phyloP scores from a whole-genome alignment of 2,113 vertebrate genomes.

The Uria lomvia region DNA sequence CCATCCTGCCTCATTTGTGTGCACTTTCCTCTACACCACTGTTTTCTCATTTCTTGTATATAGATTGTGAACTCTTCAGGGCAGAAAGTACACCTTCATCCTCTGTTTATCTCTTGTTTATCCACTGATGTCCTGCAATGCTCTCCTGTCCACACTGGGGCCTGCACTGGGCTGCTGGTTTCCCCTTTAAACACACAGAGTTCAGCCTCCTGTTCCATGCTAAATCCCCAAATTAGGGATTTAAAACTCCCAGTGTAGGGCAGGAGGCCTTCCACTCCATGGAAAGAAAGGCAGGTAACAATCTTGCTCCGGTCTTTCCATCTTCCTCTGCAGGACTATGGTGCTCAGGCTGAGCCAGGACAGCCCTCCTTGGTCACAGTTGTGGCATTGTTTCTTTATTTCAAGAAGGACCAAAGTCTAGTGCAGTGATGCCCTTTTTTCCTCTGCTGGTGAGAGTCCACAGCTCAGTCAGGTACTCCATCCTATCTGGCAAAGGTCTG shows the following conservation, averaged over 20 bases:
- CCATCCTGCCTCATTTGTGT: not conserved
- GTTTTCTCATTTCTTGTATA: not conserved
- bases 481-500: not conserved
- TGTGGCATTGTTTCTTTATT: not conserved
- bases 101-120: not conserved
- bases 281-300: not conserved
- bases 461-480: not conserved
- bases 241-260: not conserved
- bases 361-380: not conserved
- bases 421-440: not conserved
- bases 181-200: not conserved
- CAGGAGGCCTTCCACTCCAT: accelerated
- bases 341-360: not conserved
- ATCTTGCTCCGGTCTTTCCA: not conserved
- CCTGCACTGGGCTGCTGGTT: not conserved
- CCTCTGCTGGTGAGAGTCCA: not conserved
- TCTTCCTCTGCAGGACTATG: not conserved
- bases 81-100: not conserved
- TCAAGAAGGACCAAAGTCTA: not conserved
- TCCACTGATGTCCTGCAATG: not conserved
- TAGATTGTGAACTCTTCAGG: not conserved
- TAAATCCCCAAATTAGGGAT: not conserved
- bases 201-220: not conserved
- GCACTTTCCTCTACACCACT: not conserved
- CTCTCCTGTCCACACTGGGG: not conserved